phyloP scores from a whole-genome alignment of 2,797 vertebrate genomes.

The Sciurus vulgaris region DNA sequence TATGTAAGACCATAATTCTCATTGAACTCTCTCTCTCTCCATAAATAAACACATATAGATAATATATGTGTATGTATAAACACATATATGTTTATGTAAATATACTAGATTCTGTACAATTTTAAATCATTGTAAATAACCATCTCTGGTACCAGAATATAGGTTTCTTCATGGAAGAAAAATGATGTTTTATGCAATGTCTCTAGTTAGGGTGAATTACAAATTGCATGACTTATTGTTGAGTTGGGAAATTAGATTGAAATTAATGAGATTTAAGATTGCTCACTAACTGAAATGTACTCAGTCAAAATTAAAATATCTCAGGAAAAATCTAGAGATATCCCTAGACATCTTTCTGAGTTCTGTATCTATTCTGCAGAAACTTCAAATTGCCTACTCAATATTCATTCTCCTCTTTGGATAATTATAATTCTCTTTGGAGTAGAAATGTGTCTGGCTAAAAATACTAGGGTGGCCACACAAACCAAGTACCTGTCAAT shows the following conservation, averaged over 20 bases:
- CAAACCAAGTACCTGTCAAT: conserved; percentile 2
- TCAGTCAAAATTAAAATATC: conserved; percentile 17
- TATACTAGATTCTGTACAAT: background rate
- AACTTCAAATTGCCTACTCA: background rate
- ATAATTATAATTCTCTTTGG: conserved; percentile 21
- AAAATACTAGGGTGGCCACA: background rate
- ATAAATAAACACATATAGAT: too few species aligned
- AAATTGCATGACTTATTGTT: conserved; percentile 27
- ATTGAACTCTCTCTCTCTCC: background rate
- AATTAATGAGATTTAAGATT: conserved; percentile 14
- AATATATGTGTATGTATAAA: too few species aligned
- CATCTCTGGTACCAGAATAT: background rate
- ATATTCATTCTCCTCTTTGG: conserved; percentile 53
- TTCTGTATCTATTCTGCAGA: background rate
- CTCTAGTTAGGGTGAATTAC: background rate
- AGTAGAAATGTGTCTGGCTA: conserved; percentile 29
- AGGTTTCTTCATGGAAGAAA: background rate
- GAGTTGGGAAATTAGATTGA: background rate
- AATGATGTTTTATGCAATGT: background rate
- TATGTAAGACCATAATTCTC: background rate
- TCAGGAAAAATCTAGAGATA: background rate
- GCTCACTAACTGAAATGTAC: background rate
- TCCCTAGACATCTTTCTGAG: background rate
- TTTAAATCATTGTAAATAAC: background rate
- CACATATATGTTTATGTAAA: background rate